Evolutionary conservation across 2,888 invertebrate genomes (phyloP).

Genomic region (Lycocerus yunnanus): DNA sequence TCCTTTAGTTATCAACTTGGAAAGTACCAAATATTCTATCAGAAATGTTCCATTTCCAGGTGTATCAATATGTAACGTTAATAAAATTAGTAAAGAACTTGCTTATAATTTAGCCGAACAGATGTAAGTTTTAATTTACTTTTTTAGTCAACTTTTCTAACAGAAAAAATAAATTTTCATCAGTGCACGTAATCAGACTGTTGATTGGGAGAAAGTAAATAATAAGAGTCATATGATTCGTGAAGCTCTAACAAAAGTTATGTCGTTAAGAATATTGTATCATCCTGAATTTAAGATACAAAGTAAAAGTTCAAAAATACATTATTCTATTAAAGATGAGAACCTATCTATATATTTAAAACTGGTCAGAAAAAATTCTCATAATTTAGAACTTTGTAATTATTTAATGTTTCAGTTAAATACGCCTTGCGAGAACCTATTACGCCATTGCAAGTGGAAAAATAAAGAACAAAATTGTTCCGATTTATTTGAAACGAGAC

Average conservation of each 20-base stretch:
- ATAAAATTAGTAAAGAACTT: conserved; percentile 17
- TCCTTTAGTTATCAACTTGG: conserved; percentile 7
- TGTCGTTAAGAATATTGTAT: not conserved
- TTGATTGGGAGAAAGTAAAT: no score
- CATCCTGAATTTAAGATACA: not conserved
- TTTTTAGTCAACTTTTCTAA: not conserved
- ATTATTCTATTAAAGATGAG: no score
- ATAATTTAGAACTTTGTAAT: not conserved
- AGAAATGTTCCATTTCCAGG: conserved; percentile 12
- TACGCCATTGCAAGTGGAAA: conserved; percentile 7
- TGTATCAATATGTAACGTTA: conserved; percentile 18
- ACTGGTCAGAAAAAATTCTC: no score
- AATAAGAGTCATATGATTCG: no score
- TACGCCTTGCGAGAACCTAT: conserved; percentile 16
- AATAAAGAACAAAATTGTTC: not conserved
- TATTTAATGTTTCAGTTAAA: conserved; percentile 6
- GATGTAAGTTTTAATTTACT: not conserved
- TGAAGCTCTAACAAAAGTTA: no score
- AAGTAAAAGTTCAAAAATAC: no score
- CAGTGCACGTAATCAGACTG: no score
- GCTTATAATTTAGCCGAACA: not conserved
- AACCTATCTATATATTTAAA: no score
- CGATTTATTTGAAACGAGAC: conserved; percentile 3
- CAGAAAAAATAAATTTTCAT: not conserved
- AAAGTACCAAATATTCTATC: conserved; percentile 3